Conservation (phyloP, 2,888 invertebrate genomes). For the Ctena decussata region DNA sequence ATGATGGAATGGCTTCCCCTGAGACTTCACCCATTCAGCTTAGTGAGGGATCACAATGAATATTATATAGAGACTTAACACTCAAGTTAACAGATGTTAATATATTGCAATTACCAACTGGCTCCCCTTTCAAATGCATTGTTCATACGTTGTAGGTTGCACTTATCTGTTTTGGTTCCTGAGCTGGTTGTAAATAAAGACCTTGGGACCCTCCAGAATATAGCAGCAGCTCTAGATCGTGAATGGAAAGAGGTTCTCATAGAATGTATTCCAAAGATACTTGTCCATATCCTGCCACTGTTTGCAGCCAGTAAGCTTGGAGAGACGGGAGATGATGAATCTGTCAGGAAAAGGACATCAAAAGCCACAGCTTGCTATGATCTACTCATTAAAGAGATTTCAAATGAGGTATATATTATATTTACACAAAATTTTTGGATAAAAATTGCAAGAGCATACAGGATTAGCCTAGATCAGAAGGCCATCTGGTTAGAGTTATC, state of each 20-base stretch:
- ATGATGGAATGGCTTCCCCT: too few relatives aligned
- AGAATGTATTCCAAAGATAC: conserved; percentile 73
- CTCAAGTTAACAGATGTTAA: too few relatives aligned
- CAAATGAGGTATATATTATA: conserved; percentile 76
- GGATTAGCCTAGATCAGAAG: too few relatives aligned
- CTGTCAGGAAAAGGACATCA: conserved; percentile 56
- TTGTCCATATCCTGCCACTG: conserved; percentile 83
- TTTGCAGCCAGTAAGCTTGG: conserved; percentile 76
- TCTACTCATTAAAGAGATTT: conserved; percentile 67
- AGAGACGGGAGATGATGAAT: conserved; percentile 43
- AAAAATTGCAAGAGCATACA: too few relatives aligned
- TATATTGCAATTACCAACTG: too few relatives aligned
- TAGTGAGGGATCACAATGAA: too few relatives aligned
- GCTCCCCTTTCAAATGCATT: too few relatives aligned
- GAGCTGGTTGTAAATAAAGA: conserved; percentile 72
- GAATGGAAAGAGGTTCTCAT: conserved; percentile 65
- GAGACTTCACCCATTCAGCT: too few relatives aligned
- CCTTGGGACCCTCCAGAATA: conserved; percentile 56
- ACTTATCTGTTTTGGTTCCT: conserved; percentile 74
- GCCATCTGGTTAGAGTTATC: too few relatives aligned
- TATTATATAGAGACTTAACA: too few relatives aligned
- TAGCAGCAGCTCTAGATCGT: conserved; percentile 57
- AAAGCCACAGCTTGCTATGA: conserved; percentile 76
- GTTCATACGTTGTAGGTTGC: too few relatives aligned
- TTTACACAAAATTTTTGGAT: too few relatives aligned